Percentiles rank a stretch among this genome's conserved stretches.
Evolutionary conservation across 64 coral and sea anemone species (phyloP).

Genomic region (Dendronephthya gigantea): DNA sequence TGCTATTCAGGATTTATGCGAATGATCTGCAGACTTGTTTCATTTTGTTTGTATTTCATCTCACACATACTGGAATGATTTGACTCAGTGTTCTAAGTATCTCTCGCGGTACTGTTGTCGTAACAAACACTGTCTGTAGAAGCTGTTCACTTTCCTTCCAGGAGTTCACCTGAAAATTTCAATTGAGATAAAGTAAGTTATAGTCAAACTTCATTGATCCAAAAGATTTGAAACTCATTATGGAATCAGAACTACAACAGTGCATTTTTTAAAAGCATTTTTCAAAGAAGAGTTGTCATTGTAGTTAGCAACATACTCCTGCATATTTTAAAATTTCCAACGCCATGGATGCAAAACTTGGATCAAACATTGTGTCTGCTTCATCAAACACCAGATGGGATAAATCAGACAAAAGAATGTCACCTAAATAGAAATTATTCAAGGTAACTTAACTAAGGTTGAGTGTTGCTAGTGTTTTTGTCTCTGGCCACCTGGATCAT

Average conservation of each 20-base stretch:
- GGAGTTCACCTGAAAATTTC: background rate
- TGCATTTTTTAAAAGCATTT: no score
- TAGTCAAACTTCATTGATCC: no score
- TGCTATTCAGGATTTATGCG: background rate
- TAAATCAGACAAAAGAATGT: conserved; percentile 76
- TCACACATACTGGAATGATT: background rate
- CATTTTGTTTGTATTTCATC: no score
- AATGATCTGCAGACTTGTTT: no score
- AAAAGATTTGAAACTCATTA: no score
- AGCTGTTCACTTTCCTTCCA: background rate
- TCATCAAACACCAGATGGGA: conserved; percentile 80
- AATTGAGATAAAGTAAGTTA: no score
- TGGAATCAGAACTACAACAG: no score
- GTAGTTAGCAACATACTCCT: conserved; percentile 28
- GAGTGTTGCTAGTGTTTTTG: no score
- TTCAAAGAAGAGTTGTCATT: no score
- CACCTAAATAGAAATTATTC: conserved; percentile 37
- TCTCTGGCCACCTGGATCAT: background rate
- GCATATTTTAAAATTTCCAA: conserved; percentile 81
- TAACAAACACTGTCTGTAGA: background rate
- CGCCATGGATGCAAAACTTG: conserved; percentile 53
- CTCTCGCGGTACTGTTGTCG: background rate
- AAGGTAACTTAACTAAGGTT: no score
- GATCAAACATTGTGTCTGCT: conserved; percentile 96
- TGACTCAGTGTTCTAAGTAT: background rate